Base-by-base conservation (phyloP, 2,797 vertebrate genomes). In the Coracias cyanogaster region DNA sequence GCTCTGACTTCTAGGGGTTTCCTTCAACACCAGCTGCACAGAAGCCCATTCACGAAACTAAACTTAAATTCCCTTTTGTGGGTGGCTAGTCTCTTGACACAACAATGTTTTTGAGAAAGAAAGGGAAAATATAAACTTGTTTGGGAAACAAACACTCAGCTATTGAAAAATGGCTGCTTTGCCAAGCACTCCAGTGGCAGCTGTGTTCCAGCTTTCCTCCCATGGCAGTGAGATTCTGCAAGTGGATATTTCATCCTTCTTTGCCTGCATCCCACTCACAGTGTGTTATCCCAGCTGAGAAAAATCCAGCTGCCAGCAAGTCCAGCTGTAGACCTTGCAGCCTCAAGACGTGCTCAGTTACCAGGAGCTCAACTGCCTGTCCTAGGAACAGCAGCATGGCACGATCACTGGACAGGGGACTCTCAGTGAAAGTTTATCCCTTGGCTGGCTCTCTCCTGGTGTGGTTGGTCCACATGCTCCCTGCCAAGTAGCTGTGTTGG, bases 211-310 rank as follows among this genome's bases (percentile, higher is more conserved):
- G 71, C n/a, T 67, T 89, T 64, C 29, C 7, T 72, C 16, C 52
- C 39, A 14, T 0, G 1, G 29, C 37, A 58, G 28, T 16, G 37
- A 51, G 25, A 4, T 62, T 28, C 57, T 62, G 39, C 1, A 2
- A 55, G 24, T 9, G 46, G 54, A 13, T 19, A 5, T 2, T 12
- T 33, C n/a, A 82, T 3, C 20, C 7, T 33, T 35, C 13, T 73
- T 19, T 0, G 0, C 31, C 33, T 28, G 21, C 39, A 20, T 69
- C 17, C 37, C 3, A 1, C 31, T 69, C 2, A 1, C 33, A 25
- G 41, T 15, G 28, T 1, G 0, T 52, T 69, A 24, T 7, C n/a
- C 31, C 11, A 15, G 29, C 46, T 52, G 65, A 55, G 73, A 61
- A 83, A 46, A 33, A 29, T 15, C 51, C 69, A 62, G 61, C n/a